phyloP scores from a whole-genome alignment of 2,888 invertebrate species.

The Eueremaeus valkanovi region DNA sequence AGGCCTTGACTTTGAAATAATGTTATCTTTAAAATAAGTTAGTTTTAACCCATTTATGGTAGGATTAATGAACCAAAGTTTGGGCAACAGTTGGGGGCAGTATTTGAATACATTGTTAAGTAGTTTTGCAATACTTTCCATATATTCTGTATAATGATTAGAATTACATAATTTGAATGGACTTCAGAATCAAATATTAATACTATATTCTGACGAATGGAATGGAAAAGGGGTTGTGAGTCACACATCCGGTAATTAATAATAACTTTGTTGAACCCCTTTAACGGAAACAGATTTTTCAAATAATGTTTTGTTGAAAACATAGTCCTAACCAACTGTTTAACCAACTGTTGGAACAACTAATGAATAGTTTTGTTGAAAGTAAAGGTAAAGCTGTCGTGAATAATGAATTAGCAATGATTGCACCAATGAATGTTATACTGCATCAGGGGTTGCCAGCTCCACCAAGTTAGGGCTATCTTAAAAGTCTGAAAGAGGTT shows the following conservation, averaged over 20 bases:
- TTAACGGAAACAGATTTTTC: conserved; percentile 23
- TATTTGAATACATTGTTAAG: background rate
- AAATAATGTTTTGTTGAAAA: background rate
- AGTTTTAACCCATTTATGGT: background rate
- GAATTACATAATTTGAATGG: background rate
- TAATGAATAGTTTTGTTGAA: background rate
- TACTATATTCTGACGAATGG: too few species aligned
- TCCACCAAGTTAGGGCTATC: too few species aligned
- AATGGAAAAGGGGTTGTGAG: too few species aligned
- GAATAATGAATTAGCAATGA: too few species aligned
- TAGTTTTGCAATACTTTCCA: background rate
- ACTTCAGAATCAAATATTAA: background rate
- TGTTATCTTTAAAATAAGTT: background rate
- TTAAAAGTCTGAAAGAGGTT: too few species aligned
- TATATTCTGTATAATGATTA: background rate
- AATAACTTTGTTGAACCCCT: background rate
- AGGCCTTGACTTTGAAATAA: background rate
- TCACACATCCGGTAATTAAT: conserved; percentile 25
- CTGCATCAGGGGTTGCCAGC: too few species aligned
- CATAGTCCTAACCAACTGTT: too few species aligned
- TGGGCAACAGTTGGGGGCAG: background rate
- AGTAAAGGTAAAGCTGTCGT: background rate
- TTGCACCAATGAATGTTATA: too few species aligned
- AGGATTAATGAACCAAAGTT: too few species aligned
- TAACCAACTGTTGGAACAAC: background rate